Evolutionary conservation across 2,888 invertebrate genomes (phyloP).

Genomic region (Ectobius pallidus): DNA sequence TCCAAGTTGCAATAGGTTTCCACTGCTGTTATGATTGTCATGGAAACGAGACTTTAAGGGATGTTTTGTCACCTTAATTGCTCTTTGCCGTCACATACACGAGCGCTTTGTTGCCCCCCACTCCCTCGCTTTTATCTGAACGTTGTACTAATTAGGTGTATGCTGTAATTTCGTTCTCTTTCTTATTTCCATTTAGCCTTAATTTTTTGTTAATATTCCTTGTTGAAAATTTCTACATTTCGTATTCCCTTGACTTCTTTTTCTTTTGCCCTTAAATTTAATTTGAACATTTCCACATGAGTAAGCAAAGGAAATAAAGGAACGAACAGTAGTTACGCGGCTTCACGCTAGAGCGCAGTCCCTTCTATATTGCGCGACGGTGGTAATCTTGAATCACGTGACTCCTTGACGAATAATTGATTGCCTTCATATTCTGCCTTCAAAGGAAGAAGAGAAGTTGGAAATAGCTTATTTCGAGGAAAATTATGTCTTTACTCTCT

Average conservation of each 20-base stretch:
- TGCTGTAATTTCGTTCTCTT: not conserved
- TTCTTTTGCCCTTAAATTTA: constrained; percentile 17
- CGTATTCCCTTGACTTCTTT: constrained; percentile 14
- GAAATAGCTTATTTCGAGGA: constrained; percentile 10
- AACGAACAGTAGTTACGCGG: constrained; percentile 21
- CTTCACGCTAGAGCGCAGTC: constrained; percentile 22
- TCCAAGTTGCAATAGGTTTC: no score
- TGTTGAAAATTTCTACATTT: constrained; percentile 17
- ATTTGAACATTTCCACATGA: constrained; percentile 12
- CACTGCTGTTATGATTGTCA: no score
- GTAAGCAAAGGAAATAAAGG: constrained; percentile 17
- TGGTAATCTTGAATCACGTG: constrained; percentile 21
- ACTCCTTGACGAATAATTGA: constrained; percentile 23
- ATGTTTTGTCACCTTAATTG: constrained; percentile 4
- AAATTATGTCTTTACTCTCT: no score
- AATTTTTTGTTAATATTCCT: constrained; percentile 20
- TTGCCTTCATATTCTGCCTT: constrained; percentile 18
- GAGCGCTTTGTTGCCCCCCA: not conserved
- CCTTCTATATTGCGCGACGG: constrained; percentile 14
- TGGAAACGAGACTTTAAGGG: no score
- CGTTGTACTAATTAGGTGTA: constrained; percentile 11
- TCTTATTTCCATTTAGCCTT: not conserved
- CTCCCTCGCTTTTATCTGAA: constrained; percentile 6
- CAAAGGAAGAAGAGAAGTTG: constrained; percentile 1
- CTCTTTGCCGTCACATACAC: not conserved